phyloP scores from a whole-genome alignment of 2,888 invertebrate species.

The Monopis laevigella region DNA sequence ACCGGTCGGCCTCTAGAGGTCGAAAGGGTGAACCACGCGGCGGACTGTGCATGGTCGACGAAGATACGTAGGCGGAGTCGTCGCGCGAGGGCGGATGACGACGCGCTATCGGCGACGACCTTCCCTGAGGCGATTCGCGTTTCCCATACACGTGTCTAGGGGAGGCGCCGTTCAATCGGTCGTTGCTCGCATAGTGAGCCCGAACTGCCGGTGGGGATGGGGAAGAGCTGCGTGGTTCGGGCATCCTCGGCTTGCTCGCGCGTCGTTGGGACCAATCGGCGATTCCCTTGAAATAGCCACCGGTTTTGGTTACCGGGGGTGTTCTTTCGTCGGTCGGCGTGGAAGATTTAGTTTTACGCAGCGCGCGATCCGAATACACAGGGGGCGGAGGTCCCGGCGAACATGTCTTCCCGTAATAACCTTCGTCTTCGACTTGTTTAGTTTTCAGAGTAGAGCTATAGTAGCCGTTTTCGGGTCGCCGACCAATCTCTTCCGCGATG shows the following conservation, averaged over 20 bases:
- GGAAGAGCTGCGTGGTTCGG: constrained; percentile 55
- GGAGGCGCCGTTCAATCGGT: constrained; percentile 46
- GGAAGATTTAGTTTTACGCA: constrained; percentile 63
- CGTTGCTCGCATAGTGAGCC: constrained; percentile 50
- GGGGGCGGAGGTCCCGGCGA: constrained; percentile 52
- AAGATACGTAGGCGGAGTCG: constrained; percentile 66
- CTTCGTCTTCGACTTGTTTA: constrained; percentile 55
- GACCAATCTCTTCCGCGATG: constrained; percentile 71
- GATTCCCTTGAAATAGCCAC: constrained; percentile 76
- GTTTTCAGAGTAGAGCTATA: constrained; percentile 83
- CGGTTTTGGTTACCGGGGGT: constrained; percentile 47
- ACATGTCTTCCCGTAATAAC: constrained; percentile 52
- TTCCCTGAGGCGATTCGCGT: constrained; percentile 51
- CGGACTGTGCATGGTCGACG: constrained; percentile 66
- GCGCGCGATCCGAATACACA: constrained; percentile 49
- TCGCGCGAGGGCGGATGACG: constrained; percentile 62
- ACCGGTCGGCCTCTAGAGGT: constrained; percentile 50
- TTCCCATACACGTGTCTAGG: constrained; percentile 52
- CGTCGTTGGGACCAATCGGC: constrained; percentile 82
- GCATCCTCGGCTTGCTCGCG: constrained; percentile 60
- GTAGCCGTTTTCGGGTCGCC: constrained; percentile 72
- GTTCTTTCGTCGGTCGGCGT: constrained; percentile 62
- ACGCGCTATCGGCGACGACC: constrained; percentile 49
- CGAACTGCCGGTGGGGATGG: constrained; percentile 51
- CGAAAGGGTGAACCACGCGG: constrained; percentile 62